These are phyloP conservation scores for Lysandra coridon DNA, from an alignment of 2,888 invertebrate species.

Conservation along the genomic window DNA sequence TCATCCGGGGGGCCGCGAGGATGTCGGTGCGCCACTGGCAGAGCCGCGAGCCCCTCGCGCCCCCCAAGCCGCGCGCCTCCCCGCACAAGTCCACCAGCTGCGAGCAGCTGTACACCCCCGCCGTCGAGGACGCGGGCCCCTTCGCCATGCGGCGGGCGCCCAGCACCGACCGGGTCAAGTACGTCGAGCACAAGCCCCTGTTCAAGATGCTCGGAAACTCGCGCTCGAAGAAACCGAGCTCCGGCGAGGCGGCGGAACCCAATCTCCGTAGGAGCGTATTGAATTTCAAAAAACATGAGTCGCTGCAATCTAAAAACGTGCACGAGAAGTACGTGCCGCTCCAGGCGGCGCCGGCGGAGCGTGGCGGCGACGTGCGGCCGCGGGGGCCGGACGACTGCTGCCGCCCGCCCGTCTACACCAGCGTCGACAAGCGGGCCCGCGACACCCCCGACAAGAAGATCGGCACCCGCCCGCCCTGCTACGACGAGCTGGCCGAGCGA, in stretches of 20 bases:
- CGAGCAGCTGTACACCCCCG: constrained; percentile 72
- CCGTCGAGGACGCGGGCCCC: constrained; percentile 62
- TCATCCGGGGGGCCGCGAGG: constrained; percentile 71
- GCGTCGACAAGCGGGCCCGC: constrained; percentile 65
- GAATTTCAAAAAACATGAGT: constrained; percentile 68
- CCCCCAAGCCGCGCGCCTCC: constrained; percentile 61
- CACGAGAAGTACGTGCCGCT: constrained; percentile 76
- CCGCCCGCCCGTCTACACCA: constrained; percentile 70
- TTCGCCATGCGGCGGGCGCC: constrained; percentile 71
- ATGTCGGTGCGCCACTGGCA: constrained; percentile 79
- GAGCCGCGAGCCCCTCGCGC: constrained; percentile 70
- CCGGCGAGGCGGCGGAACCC: constrained; percentile 60
- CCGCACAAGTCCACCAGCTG: constrained; percentile 75
- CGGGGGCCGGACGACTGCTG: constrained; percentile 71
- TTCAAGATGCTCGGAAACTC: constrained; percentile 72
- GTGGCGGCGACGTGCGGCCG: constrained; percentile 69
- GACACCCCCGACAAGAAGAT: constrained; percentile 61
- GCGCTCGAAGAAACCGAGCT: constrained; percentile 64
- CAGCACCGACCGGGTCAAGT: constrained; percentile 74
- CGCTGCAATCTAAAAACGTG: constrained; percentile 58
- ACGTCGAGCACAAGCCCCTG: constrained; percentile 65
- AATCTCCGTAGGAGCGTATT: constrained; percentile 68
- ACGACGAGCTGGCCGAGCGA: constrained; percentile 70
- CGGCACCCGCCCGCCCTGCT: constrained; percentile 71
- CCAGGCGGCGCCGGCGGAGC: constrained; percentile 62